Evolutionary conservation across 1,140 invertebrate genomes (phyloP).

Genomic region (Drosophila tristis): DNA sequence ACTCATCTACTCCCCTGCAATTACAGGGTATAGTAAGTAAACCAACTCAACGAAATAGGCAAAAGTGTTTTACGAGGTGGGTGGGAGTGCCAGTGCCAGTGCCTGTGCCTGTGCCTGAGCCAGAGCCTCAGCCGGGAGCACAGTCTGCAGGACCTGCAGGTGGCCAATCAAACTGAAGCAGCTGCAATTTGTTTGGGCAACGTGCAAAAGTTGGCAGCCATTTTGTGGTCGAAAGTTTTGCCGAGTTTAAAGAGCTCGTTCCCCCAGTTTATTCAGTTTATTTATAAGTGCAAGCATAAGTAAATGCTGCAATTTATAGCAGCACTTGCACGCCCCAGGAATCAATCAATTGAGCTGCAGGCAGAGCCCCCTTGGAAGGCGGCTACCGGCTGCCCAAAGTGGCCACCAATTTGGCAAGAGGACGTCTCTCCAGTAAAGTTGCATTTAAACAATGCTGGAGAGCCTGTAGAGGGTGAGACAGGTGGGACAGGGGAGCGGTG

Average conservation of each 20-base stretch:
- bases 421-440: not conserved
- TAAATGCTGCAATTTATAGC: slow-evolving; percentile 50
- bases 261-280: slow-evolving; percentile 15
- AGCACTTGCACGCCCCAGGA: slow-evolving; percentile 25
- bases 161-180: slow-evolving; percentile 48
- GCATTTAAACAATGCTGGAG: slow-evolving; percentile 16
- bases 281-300: slow-evolving; percentile 31
- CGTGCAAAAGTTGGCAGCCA: slow-evolving; percentile 53
- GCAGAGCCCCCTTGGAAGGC: not conserved
- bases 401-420: not conserved
- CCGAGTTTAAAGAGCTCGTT: slow-evolving; percentile 6
- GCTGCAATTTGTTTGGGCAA: slow-evolving; percentile 55
- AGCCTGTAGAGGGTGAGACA: no score
- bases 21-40: slow-evolving; percentile 5
- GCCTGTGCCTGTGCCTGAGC: not conserved
- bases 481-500: no score
- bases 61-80: slow-evolving; percentile 56
- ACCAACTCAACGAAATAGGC: slow-evolving; percentile 56
- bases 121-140: not conserved
- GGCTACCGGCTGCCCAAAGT: slow-evolving; percentile 9
- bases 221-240: slow-evolving; percentile 58
- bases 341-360: slow-evolving; percentile 37
- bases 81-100: slow-evolving; percentile 7
- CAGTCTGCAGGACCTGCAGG: slow-evolving; percentile 28
- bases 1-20: no score